phyloP scores from a whole-genome alignment of 2,113 vertebrate genomes.

The Serilophus lunatus region DNA sequence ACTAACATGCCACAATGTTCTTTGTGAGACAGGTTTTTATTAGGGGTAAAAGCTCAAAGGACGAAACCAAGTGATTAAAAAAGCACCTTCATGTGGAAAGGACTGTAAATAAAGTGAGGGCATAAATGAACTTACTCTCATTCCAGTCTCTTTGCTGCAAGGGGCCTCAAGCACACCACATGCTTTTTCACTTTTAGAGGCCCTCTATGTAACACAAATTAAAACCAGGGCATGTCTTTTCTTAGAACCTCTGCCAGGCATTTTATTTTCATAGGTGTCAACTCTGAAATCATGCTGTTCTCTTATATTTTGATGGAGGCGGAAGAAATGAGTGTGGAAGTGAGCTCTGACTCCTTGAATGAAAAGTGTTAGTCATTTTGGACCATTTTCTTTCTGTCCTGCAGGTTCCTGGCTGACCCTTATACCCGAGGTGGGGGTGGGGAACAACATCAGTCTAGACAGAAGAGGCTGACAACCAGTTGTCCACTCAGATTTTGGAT shows the following conservation, averaged over 20 bases:
- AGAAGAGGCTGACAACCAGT: conserved; percentile 27
- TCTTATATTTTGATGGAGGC: background rate
- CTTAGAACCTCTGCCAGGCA: conserved; percentile 23
- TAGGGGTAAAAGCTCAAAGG: background rate
- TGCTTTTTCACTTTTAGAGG: conserved; percentile 51
- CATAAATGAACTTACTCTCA: background rate
- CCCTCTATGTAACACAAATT: conserved; percentile 9
- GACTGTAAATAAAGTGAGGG: background rate
- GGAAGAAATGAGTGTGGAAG: background rate
- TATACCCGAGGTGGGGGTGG: background rate
- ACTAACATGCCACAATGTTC: background rate
- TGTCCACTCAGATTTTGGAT: conserved; percentile 46
- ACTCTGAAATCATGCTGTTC: background rate
- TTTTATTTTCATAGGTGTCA: conserved; percentile 45
- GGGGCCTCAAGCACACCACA: background rate
- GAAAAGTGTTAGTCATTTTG: background rate
- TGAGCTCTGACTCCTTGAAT: background rate
- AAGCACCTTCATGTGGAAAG: background rate
- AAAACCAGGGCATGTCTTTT: conserved; percentile 43
- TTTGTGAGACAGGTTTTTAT: background rate
- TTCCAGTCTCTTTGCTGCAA: background rate
- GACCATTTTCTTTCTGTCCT: background rate
- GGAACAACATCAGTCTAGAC: conserved; percentile 53
- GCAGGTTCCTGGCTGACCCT: conserved; percentile 44
- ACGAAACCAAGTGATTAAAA: background rate